These are phyloP conservation scores for Platanista minor DNA, from an alignment of 2,113 vertebrate genomes.

Conservation along the genomic window DNA sequence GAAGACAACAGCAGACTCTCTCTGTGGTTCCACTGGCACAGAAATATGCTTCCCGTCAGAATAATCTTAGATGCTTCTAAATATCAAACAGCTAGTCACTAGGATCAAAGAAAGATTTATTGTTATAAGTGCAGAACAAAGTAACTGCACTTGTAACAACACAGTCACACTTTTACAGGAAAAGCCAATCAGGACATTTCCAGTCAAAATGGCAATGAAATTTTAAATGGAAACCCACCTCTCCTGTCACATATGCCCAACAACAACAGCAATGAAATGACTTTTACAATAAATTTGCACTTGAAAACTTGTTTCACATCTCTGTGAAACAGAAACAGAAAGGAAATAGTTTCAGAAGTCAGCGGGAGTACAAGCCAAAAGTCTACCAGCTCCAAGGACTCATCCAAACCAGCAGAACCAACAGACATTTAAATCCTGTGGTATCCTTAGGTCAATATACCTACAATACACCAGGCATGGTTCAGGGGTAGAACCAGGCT, in stretches of 20 bases:
- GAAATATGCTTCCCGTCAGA: background rate
- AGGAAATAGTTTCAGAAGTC: background rate
- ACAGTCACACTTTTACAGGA: background rate
- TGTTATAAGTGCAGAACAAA: background rate
- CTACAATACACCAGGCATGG: background rate
- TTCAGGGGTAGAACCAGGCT: background rate
- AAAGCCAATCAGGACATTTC: background rate
- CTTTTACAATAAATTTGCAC: background rate
- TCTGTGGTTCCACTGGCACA: background rate
- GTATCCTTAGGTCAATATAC: background rate
- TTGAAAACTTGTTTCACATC: background rate
- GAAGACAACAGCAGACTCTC: background rate
- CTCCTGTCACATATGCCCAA: background rate
- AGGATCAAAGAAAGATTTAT: background rate
- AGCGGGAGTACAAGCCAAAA: background rate
- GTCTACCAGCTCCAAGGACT: background rate
- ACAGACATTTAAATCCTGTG: background rate
- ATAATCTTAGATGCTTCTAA: background rate
- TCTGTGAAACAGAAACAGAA: background rate
- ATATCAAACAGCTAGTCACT: background rate
- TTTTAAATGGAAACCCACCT: background rate
- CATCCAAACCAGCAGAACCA: background rate
- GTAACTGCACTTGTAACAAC: background rate
- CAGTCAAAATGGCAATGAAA: background rate
- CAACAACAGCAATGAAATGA: background rate